Conservation (phyloP, 2,113 vertebrate species). For the Anguilla japonica region DNA sequence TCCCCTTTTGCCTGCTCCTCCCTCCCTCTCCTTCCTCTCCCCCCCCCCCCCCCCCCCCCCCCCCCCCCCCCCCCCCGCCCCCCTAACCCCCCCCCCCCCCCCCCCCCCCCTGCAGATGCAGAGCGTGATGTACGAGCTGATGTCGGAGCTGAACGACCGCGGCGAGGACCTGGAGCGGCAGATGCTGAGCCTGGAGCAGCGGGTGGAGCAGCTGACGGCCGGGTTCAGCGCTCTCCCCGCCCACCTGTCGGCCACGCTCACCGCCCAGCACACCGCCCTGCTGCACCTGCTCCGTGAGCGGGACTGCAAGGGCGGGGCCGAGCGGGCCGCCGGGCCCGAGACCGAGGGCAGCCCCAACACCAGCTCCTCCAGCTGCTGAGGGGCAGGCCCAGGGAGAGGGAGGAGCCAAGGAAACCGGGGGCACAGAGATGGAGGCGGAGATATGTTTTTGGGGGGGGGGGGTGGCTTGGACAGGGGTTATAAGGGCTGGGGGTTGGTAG, state of each 20-base stretch:
- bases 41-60: neutral
- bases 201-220: conserved; percentile 87
- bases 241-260: conserved; percentile 85
- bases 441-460: conserved; percentile 5
- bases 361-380: conserved; percentile 88
- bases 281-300: conserved; percentile 81
- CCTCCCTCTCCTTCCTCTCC: neutral
- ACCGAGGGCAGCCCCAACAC: conserved; percentile 83
- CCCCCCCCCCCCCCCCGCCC: neutral
- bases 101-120: conserved; percentile 80
- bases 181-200: conserved; percentile 89
- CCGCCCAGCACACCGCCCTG: conserved; percentile 89
- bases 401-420: no score
- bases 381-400: no score
- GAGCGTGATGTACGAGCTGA: conserved; percentile 97
- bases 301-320: conserved; percentile 62
- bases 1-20: neutral
- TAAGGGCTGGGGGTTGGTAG: neutral
- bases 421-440: no score
- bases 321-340: conserved; percentile 74
- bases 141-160: conserved; percentile 95
- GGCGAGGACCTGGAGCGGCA: conserved; percentile 97
- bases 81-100: neutral
- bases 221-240: conserved; percentile 86
- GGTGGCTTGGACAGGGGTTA: neutral